These are phyloP conservation scores for Anarsia innoxiella DNA, from an alignment of 2,888 invertebrate genomes.

Conservation along the genomic window DNA sequence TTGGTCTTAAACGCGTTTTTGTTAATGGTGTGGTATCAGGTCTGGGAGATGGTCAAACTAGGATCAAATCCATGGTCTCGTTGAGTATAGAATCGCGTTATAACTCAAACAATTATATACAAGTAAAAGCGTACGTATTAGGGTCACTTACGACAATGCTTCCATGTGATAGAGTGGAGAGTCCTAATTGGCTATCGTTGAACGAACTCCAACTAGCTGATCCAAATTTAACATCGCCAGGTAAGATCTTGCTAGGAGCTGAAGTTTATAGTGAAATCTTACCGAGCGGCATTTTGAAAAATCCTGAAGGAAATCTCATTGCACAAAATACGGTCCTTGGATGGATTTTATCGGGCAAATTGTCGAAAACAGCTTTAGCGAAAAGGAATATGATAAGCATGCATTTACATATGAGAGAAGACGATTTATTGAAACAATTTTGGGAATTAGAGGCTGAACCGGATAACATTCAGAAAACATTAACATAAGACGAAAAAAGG, in stretches of 20 bases:
- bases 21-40: slow-evolving; percentile 19
- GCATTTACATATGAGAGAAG: slow-evolving; percentile 10
- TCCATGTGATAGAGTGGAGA: slow-evolving; percentile 8
- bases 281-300: slow-evolving; percentile 13
- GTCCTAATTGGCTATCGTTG: slow-evolving; percentile 17
- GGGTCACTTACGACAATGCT: slow-evolving; percentile 12
- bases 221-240: slow-evolving; percentile 15
- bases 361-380: background rate
- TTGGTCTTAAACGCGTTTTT: slow-evolving; percentile 15
- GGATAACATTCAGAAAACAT: slow-evolving; percentile 2
- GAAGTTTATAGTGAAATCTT: slow-evolving; percentile 17
- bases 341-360: slow-evolving; percentile 21
- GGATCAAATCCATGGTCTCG: slow-evolving; percentile 15
- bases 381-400: background rate
- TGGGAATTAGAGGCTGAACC: slow-evolving; percentile 18
- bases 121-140: slow-evolving; percentile 21
- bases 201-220: slow-evolving; percentile 18
- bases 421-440: slow-evolving; percentile 15
- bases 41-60: slow-evolving; percentile 16
- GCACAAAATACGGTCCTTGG: slow-evolving; percentile 20
- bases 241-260: slow-evolving; percentile 18
- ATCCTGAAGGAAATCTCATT: slow-evolving; percentile 7
- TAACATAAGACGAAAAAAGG: slow-evolving; percentile 11
- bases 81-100: slow-evolving; percentile 14
- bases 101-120: slow-evolving; percentile 8